These are phyloP conservation scores for Nannobrachium achirus DNA, from an alignment of 2,113 vertebrate species.

Conservation along the genomic window DNA sequence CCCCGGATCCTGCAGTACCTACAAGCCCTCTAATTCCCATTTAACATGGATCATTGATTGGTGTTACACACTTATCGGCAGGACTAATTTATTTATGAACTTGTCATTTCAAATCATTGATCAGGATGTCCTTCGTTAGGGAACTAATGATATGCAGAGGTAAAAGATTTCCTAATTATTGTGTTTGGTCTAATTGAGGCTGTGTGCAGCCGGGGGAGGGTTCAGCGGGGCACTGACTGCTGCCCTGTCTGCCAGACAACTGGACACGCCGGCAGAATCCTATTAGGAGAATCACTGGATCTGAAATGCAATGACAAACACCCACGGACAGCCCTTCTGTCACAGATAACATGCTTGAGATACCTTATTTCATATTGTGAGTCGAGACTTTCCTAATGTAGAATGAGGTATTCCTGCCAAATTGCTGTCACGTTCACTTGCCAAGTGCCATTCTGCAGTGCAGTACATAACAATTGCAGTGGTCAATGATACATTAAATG, in stretches of 20 bases:
- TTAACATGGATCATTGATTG: conserved; percentile 84
- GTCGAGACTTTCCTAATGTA: neutral
- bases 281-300: conserved; percentile 13
- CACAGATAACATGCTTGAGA: neutral
- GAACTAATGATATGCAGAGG: conserved; percentile 89
- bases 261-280: conserved; percentile 30
- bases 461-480: too few relatives aligned
- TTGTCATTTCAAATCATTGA: conserved; percentile 92
- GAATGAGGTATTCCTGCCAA: conserved; percentile 5
- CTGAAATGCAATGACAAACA: neutral
- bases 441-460: too few relatives aligned
- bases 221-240: conserved; percentile 86
- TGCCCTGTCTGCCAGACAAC: conserved; percentile 79
- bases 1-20: neutral
- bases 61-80: conserved; percentile 82
- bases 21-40: conserved; percentile 71
- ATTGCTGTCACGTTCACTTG: neutral
- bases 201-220: conserved; percentile 86
- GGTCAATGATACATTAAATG: too few relatives aligned
- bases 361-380: conserved; percentile 14
- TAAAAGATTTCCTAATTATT: conserved; percentile 93
- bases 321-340: neutral
- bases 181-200: conserved; percentile 90
- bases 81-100: conserved; percentile 97
- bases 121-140: conserved; percentile 84